These are phyloP conservation scores for Trachythela sp. DNA, from an alignment of 64 coral and sea anemone genomes.

Conservation along the genomic window DNA sequence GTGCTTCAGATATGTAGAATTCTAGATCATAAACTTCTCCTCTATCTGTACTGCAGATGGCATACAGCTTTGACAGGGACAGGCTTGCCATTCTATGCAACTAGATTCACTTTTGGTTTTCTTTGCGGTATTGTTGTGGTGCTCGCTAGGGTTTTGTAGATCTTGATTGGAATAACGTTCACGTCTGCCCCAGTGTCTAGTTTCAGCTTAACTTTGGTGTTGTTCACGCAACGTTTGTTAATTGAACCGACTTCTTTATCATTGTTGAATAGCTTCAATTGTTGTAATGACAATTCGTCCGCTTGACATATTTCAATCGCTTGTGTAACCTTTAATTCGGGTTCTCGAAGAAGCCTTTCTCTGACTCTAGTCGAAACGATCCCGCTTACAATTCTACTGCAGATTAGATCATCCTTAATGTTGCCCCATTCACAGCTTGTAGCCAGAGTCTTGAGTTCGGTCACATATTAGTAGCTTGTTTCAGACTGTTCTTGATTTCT, in stretches of 20 bases:
- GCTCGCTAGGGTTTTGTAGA: background rate
- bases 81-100: background rate
- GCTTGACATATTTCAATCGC: background rate
- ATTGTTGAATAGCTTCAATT: constrained; percentile 14
- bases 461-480: background rate
- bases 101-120: background rate
- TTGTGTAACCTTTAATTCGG: background rate
- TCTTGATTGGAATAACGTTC: background rate
- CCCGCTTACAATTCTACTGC: background rate
- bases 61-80: constrained; percentile 10
- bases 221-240: background rate
- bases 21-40: background rate
- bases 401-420: background rate
- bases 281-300: background rate
- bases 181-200: background rate
- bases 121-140: background rate
- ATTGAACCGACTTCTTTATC: background rate
- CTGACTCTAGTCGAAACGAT: background rate
- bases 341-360: background rate
- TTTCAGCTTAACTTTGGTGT: constrained; percentile 6
- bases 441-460: background rate
- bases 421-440: background rate
- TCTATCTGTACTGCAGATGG: background rate
- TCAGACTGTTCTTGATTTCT: background rate
- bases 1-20: constrained; percentile 21